These are phyloP conservation scores for Panopea generosa DNA, from an alignment of 2,888 invertebrate species.

Conservation along the genomic window DNA sequence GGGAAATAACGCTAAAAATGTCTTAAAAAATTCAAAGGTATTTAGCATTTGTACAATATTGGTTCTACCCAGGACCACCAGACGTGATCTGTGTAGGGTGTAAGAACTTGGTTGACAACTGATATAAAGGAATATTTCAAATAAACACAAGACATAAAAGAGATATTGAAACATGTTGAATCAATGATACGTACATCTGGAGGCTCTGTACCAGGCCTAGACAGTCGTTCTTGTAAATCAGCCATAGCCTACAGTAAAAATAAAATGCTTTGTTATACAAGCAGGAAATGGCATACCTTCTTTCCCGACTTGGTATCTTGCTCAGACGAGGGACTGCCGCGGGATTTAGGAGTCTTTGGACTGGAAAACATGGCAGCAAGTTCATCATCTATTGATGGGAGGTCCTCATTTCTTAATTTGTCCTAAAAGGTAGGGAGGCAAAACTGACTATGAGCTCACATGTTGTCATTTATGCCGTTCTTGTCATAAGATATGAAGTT, in stretches of 20 bases:
- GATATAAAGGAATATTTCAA: too few species aligned
- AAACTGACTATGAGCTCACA: background rate
- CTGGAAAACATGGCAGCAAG: conserved; percentile 82
- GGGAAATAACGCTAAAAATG: too few species aligned
- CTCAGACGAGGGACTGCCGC: background rate
- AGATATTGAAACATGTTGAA: too few species aligned
- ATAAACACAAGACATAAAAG: too few species aligned
- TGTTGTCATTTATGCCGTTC: too few species aligned
- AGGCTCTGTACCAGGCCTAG: conserved; percentile 35
- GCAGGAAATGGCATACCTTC: conserved; percentile 26
- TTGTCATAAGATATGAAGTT: too few species aligned
- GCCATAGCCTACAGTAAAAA: conserved; percentile 49
- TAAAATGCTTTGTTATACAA: conserved; percentile 30
- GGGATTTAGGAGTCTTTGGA: conserved; percentile 18
- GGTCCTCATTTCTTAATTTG: conserved; percentile 63
- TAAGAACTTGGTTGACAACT: too few species aligned
- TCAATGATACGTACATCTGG: conserved; percentile 40
- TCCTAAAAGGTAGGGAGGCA: conserved; percentile 47
- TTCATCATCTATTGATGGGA: conserved; percentile 84
- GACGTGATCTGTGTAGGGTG: too few species aligned
- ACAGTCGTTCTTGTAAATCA: conserved; percentile 42
- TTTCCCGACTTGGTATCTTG: background rate
- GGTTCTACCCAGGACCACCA: too few species aligned
- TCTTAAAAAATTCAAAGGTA: too few species aligned
- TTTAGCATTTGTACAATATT: too few species aligned